These are phyloP conservation scores for Diaphora mendica DNA, from an alignment of 2,888 invertebrate genomes.

Conservation along the genomic window DNA sequence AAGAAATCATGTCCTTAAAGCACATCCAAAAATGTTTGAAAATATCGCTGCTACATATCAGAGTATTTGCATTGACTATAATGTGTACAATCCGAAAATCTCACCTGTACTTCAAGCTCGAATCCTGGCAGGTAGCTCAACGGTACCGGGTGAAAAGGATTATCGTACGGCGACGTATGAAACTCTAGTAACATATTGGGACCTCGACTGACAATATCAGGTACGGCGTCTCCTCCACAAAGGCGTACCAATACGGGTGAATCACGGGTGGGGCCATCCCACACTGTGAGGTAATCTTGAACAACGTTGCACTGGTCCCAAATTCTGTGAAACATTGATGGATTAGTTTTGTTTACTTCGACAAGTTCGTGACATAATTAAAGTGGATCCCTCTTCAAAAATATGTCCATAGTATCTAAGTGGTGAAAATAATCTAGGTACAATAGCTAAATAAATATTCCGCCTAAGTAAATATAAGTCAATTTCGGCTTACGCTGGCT, in stretches of 20 bases:
- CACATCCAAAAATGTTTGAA: conserved; percentile 10
- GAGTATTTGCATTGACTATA: conserved; percentile 24
- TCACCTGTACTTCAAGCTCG: conserved; percentile 93
- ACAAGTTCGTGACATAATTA: conserved; percentile 1
- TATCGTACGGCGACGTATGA: conserved; percentile 93
- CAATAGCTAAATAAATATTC: not conserved
- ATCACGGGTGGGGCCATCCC: conserved; percentile 90
- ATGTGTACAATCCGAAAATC: conserved; percentile 41
- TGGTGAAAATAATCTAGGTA: not conserved
- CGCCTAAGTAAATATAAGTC: conserved; percentile 1
- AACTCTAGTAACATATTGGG: conserved; percentile 93
- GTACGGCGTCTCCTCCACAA: conserved; percentile 93
- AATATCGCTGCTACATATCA: conserved; percentile 26
- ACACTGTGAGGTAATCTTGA: conserved; percentile 93
- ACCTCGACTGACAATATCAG: conserved; percentile 92
- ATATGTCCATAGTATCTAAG: not conserved
- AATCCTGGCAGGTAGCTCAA: conserved; percentile 93
- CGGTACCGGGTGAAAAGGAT: conserved; percentile 93
- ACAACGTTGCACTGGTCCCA: conserved; percentile 94
- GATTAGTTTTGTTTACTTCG: conserved; percentile 29
- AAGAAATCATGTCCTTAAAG: not conserved
- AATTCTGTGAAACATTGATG: conserved; percentile 82
- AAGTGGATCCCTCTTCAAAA: not conserved
- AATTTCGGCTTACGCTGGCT: not conserved
- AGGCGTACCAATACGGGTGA: conserved; percentile 92